A percentile compares a stretch with the other conserved stretches of the same genome.
These are phyloP conservation scores for Tetramorium alpestre DNA, from an alignment of 1,140 invertebrate species.

Conservation along the genomic window DNA sequence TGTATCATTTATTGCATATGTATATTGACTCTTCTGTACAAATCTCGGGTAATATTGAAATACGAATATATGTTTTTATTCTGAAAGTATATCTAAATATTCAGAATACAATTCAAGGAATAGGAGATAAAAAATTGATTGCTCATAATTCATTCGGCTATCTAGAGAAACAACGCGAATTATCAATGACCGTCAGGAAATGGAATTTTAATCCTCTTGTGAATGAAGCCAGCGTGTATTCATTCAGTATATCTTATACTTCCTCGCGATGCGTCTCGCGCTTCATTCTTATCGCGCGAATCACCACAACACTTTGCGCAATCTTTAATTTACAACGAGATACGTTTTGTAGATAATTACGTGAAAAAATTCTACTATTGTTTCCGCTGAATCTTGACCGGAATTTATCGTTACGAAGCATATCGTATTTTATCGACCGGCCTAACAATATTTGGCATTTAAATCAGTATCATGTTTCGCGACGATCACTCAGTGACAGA, in stretches of 20 bases:
- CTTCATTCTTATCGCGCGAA: conserved; percentile 32
- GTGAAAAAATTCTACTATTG: background rate
- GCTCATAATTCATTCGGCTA: background rate
- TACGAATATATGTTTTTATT: background rate
- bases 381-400: conserved; percentile 1
- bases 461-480: conserved; percentile 37
- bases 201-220: conserved; percentile 10
- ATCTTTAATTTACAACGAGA: conserved; percentile 38
- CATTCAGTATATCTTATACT: background rate
- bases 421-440: conserved; percentile 6
- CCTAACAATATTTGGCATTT: conserved; percentile 23
- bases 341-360: conserved; percentile 19
- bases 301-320: conserved; percentile 10
- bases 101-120: background rate
- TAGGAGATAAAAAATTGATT: background rate
- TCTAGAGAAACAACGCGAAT: background rate
- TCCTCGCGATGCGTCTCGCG: background rate
- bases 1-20: background rate
- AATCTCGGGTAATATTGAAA: background rate
- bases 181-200: conserved; percentile 2
- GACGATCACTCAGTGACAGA: conserved; percentile 26
- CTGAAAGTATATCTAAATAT: background rate
- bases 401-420: conserved; percentile 17
- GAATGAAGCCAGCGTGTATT: background rate
- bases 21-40: background rate